phyloP scores from a whole-genome alignment of 37 sponge, comb jelly and placozoan species.

The Eunapius fragilis region DNA sequence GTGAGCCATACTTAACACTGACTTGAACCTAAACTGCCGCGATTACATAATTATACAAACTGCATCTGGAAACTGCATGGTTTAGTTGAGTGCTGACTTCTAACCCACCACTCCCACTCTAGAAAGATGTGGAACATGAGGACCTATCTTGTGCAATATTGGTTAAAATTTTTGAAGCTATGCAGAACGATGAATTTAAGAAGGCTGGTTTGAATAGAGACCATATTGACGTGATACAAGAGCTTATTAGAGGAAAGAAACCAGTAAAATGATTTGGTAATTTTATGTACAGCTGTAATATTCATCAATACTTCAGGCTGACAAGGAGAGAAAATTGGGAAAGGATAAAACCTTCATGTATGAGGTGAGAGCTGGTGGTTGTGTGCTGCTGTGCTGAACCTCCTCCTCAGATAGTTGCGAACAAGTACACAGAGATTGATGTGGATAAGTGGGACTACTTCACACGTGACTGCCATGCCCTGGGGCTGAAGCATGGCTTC shows the following conservation, averaged over 20 bases:
- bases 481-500: not conserved
- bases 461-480: not conserved
- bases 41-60: too few relatives aligned
- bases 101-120: not conserved
- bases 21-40: too few relatives aligned
- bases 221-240: not conserved
- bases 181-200: not conserved
- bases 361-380: not conserved
- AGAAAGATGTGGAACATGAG: not conserved
- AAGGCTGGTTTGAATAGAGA: not conserved
- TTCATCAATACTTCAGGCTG: not conserved
- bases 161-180: not conserved
- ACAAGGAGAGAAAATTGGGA: not conserved
- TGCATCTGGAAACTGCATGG: not conserved
- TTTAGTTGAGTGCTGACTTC: not conserved
- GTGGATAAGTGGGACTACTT: not conserved
- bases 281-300: not conserved
- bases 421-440: not conserved
- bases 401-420: not conserved
- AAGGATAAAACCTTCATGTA: not conserved
- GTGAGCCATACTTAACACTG: not conserved
- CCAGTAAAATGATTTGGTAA: not conserved
- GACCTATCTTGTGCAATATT: not conserved
- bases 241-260: not conserved
- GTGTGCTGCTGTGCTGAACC: not conserved